Evolutionary conservation across 2,797 vertebrate genomes (phyloP).

Genomic region (Astyanax mexicanus): DNA sequence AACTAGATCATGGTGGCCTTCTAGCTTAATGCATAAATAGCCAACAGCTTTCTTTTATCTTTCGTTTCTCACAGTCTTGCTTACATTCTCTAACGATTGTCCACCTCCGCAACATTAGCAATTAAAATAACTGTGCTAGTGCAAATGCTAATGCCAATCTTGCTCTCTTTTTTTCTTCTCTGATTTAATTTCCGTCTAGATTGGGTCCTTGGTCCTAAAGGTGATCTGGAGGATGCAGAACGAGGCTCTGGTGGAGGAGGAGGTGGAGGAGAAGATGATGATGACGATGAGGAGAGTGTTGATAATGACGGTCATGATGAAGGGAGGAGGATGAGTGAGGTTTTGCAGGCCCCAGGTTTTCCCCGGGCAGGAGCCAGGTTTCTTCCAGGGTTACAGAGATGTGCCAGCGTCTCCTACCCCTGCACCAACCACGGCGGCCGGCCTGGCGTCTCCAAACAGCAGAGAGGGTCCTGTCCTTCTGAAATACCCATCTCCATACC

Average conservation of each 20-base stretch:
- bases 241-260: constrained; percentile 52
- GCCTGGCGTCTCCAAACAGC: neutral
- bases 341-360: constrained; percentile 52
- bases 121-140: too few relatives aligned
- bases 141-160: too few relatives aligned
- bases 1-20: too few relatives aligned
- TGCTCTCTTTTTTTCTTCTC: neutral
- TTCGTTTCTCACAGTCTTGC: too few relatives aligned
- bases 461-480: constrained; percentile 17
- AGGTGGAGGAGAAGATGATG: constrained; percentile 34
- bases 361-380: constrained; percentile 42
- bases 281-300: too few relatives aligned
- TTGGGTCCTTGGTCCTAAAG: constrained; percentile 74
- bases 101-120: too few relatives aligned
- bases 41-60: too few relatives aligned
- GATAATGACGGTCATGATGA: neutral
- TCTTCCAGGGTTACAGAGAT: constrained; percentile 50
- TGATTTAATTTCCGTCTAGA: constrained; percentile 57
- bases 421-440: constrained; percentile 17
- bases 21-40: too few relatives aligned
- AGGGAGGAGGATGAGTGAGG: constrained; percentile 19
- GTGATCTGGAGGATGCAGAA: constrained; percentile 61
- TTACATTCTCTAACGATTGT: neutral
- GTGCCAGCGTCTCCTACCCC: constrained; percentile 64
- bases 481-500: constrained; percentile 52